Percentiles rank a stretch among this genome's conserved stretches.
These are phyloP conservation scores for Propsilocerus akamusi DNA, from an alignment of 1,140 invertebrate genomes.

Conservation along the genomic window DNA sequence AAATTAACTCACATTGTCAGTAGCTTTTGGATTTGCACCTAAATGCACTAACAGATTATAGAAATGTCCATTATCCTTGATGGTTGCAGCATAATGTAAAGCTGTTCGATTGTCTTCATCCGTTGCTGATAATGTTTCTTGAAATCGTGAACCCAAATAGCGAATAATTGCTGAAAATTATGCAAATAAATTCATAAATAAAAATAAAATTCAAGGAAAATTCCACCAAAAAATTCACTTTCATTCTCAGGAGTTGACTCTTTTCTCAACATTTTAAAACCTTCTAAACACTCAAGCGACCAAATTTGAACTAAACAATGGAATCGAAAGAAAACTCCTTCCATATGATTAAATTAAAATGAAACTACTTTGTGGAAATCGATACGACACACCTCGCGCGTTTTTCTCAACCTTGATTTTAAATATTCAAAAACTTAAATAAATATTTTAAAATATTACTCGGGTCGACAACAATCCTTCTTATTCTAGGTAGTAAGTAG, in stretches of 20 bases:
- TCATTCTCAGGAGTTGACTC: neutral
- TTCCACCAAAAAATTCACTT: neutral
- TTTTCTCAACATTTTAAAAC: neutral
- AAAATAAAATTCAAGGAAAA: neutral
- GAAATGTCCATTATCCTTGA: constrained; percentile 73
- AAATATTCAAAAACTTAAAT: too few species aligned
- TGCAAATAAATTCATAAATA: constrained; percentile 5
- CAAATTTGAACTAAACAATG: constrained; percentile 1
- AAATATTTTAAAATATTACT: too few species aligned
- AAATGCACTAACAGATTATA: constrained; percentile 70
- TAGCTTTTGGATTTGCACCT: constrained; percentile 60
- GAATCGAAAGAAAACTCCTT: constrained; percentile 5
- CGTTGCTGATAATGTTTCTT: constrained; percentile 55
- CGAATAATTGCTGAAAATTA: constrained; percentile 25
- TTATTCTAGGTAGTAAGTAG: too few species aligned
- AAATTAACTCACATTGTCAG: constrained; percentile 54
- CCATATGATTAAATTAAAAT: neutral
- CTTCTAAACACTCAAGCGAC: constrained; percentile 4
- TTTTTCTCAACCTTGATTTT: too few species aligned
- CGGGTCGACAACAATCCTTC: too few species aligned
- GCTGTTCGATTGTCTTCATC: constrained; percentile 70
- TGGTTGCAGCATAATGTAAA: constrained; percentile 75
- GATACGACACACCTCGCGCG: too few species aligned
- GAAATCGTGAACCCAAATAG: constrained; percentile 56
- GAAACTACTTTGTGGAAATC: constrained; percentile 25